Conservation (phyloP, 2,888 invertebrate genomes). For the Orthosia gracilis region DNA sequence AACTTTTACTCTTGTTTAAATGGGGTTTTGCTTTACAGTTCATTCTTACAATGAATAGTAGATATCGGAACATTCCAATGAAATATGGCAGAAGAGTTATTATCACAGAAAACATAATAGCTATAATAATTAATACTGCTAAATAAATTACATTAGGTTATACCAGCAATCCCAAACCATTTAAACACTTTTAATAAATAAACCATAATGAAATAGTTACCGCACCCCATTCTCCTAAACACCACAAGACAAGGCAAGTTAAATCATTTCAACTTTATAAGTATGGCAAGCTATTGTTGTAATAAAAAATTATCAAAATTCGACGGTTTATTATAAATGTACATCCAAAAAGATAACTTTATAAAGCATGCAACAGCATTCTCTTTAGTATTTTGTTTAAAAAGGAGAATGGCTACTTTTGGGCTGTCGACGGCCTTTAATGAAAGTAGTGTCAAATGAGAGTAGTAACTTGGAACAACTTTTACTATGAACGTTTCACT, state of each 20-base stretch:
- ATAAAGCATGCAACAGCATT: conserved; percentile 57
- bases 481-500: too few species aligned
- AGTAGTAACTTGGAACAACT: too few species aligned
- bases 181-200: conserved; percentile 51
- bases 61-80: conserved; percentile 45
- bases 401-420: conserved; percentile 3
- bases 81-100: conserved; percentile 77
- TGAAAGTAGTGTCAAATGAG: too few species aligned
- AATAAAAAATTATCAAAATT: conserved; percentile 36
- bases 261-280: conserved; percentile 38
- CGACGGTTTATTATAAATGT: conserved; percentile 5
- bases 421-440: too few species aligned
- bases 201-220: conserved; percentile 36
- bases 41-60: conserved; percentile 36
- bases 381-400: conserved; percentile 27
- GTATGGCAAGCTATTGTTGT: conserved; percentile 55
- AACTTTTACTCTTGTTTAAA: conserved; percentile 11
- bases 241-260: conserved; percentile 56
- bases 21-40: conserved; percentile 55
- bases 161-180: conserved; percentile 64
- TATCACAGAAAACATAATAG: conserved; percentile 79
- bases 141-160: conserved; percentile 67
- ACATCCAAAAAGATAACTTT: conserved; percentile 27
- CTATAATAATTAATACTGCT: conserved; percentile 73
- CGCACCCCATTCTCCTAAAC: conserved; percentile 34